Evolutionary conservation across 2,113 vertebrate genomes (phyloP).

Genomic region (Paedocypris sp.): DNA sequence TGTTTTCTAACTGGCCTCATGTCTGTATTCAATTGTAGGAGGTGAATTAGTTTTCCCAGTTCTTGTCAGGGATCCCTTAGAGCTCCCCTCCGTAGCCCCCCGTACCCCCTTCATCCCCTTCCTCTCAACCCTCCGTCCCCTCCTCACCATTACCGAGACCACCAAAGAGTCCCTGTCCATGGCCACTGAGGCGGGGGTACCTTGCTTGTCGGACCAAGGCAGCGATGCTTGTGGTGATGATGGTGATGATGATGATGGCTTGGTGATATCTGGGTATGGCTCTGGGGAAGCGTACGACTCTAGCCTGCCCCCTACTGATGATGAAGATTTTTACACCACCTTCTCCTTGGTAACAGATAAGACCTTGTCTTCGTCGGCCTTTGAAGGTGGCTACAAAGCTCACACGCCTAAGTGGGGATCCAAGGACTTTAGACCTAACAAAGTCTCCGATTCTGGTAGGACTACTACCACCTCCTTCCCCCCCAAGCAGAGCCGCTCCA

Average conservation of each 20-base stretch:
- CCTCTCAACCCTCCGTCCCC: slow-evolving; percentile 92
- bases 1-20: slow-evolving; percentile 46
- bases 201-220: slow-evolving; percentile 99
- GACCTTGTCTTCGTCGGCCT: slow-evolving; percentile 96
- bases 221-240: slow-evolving; percentile 99
- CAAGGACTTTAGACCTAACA: slow-evolving; percentile 98
- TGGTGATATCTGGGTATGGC: slow-evolving; percentile 99
- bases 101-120: slow-evolving; percentile 94
- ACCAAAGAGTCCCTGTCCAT: slow-evolving; percentile 99
- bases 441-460: slow-evolving; percentile 92
- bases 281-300: slow-evolving; percentile 99
- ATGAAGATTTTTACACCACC: slow-evolving; percentile 99
- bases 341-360: slow-evolving; percentile 99
- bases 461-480: slow-evolving; percentile 84
- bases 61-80: slow-evolving; percentile 96
- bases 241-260: slow-evolving; percentile 99
- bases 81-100: slow-evolving; percentile 86
- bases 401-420: slow-evolving; percentile 87
- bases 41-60: slow-evolving; percentile 97
- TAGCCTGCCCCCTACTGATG: slow-evolving; percentile 98
- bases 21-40: slow-evolving; percentile 77
- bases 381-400: slow-evolving; percentile 99
- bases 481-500: slow-evolving; percentile 96
- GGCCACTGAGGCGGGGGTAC: slow-evolving; percentile 98
- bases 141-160: slow-evolving; percentile 98